These are phyloP conservation scores for Asteroscopus sphinx DNA, from an alignment of 2,888 invertebrate species.

Conservation along the genomic window DNA sequence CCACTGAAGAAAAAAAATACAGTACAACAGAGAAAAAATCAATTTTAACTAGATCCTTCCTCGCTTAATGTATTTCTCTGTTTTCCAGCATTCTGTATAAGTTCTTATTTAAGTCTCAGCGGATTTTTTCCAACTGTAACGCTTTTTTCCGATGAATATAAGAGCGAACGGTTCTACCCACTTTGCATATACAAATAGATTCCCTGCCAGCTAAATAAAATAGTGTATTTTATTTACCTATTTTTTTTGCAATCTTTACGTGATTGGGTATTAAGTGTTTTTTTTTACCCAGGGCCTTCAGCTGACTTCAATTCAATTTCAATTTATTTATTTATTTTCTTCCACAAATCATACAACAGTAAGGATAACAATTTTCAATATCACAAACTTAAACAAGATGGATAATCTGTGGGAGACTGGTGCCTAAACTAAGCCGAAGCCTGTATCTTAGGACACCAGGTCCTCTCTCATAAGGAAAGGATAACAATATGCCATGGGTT, in stretches of 20 bases:
- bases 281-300: too few species aligned
- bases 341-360: too few species aligned
- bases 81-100: conserved; percentile 48
- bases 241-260: not conserved
- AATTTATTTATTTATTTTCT: too few species aligned
- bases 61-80: conserved; percentile 56
- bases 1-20: not conserved
- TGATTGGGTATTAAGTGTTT: too few species aligned
- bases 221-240: conserved; percentile 2
- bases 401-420: too few species aligned
- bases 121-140: conserved; percentile 24
- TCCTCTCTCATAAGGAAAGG: too few species aligned
- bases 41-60: conserved; percentile 5
- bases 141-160: conserved; percentile 41
- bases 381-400: too few species aligned
- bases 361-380: too few species aligned
- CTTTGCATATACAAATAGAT: conserved; percentile 59
- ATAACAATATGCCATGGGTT: too few species aligned
- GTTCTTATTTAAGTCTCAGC: conserved; percentile 45
- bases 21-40: conserved; percentile 2
- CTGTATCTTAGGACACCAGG: too few species aligned
- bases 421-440: too few species aligned
- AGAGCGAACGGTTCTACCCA: conserved; percentile 36
- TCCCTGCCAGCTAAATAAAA: conserved; percentile 32
- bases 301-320: too few species aligned